A percentile compares a stretch with the other conserved stretches of the same genome.
Evolutionary conservation across 2,797 vertebrate species (phyloP).

Genomic region (Gallirallus australis): DNA sequence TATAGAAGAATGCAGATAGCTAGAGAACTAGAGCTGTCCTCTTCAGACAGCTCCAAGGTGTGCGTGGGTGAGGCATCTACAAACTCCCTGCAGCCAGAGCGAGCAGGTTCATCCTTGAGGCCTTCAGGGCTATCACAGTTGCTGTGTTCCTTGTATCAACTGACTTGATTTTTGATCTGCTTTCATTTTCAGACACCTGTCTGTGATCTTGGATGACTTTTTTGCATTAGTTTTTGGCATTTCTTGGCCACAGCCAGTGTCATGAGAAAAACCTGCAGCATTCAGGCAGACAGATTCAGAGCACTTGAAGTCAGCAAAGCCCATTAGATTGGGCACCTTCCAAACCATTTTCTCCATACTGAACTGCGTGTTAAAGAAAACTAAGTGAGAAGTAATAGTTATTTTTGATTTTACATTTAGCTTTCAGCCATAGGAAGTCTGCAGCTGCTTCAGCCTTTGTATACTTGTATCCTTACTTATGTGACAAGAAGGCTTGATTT

Average conservation of each 20-base stretch:
- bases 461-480: neutral
- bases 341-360: neutral
- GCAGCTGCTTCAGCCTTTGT: constrained; percentile 42
- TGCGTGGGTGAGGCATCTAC: fast-evolving
- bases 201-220: neutral
- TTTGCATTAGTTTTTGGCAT: neutral
- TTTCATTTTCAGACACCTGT: neutral
- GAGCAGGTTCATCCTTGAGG: neutral
- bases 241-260: neutral
- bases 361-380: neutral
- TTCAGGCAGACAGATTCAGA: neutral
- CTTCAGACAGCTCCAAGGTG: neutral
- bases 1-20: neutral
- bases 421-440: neutral
- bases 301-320: neutral
- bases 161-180: neutral
- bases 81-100: neutral
- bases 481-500: constrained; percentile 44
- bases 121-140: neutral
- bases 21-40: neutral
- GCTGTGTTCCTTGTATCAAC: neutral
- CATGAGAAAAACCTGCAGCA: neutral
- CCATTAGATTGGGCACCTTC: neutral
- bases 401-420: constrained; percentile 7
- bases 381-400: neutral